Base-by-base conservation (phyloP, 2,797 vertebrate genomes). In the Danio aesculapii region DNA sequence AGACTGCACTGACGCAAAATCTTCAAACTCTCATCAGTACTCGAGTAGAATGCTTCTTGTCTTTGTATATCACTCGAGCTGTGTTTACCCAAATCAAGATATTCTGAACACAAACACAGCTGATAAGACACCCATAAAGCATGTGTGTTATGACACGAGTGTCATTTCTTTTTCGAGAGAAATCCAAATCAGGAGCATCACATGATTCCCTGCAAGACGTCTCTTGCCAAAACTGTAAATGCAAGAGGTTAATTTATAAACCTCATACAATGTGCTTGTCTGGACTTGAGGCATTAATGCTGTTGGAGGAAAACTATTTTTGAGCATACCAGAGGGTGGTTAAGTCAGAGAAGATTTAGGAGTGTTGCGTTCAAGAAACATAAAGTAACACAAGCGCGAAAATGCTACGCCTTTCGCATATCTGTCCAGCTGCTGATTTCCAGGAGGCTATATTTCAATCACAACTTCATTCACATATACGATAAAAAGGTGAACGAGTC, bases 201-300 rank as follows among this genome's bases (percentile, higher is more conserved):
- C 86, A 85, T 69, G 77, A 86, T 85, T 88, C 79, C 84, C 52
- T 72, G 74, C 55, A 71, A 86, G 79, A 82, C 53, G 73, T 84
- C 75, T 59, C 63, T 81, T 85, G 83, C 83, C 85, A 88, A 87
- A 90, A 84, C 89, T 91, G 88, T 87, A 91, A 75, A 89, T 91
- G 89, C 89, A 89, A 89, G 84, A 92, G 91, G 85, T 90, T 89
- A 86, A 93, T 90, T 88, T 91, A 89, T 91, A 91, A 92, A 92
- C 88, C 88, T 86, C 84, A 91, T 87, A 90, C 84, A 88, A 85
- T 89, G 86, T 71, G 77, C 91, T 82, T 92, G 92, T 90, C 91
- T 90, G 86, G 89, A 92, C 93, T 88, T 91, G 92, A 93, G 89
- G 84, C 87, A 83, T 88, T 86, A 87, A 87, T 87, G 85, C 84